Evolutionary conservation across 2,797 vertebrate species (phyloP).

Genomic region (Microctenopoma steveboyesi): DNA sequence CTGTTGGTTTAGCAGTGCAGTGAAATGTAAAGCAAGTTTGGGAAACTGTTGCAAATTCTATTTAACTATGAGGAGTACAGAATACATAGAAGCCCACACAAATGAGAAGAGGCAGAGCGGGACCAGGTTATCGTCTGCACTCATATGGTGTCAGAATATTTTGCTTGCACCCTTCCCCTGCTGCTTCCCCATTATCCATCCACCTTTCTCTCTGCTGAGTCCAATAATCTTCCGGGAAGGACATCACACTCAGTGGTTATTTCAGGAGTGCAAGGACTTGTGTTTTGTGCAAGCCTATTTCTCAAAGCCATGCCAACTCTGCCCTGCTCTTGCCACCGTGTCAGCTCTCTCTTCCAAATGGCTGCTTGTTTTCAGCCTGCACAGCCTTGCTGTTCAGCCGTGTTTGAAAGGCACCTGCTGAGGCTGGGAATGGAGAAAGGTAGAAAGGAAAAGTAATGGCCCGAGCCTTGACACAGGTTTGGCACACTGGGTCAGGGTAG

Average conservation of each 20-base stretch:
- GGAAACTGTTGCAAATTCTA: background rate
- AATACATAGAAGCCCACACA: background rate
- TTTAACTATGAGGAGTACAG: background rate
- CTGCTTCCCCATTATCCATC: background rate
- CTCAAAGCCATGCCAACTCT: slow-evolving; percentile 10
- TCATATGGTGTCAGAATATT: background rate
- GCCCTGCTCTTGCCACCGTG: background rate
- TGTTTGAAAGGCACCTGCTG: slow-evolving; percentile 38
- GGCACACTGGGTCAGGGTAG: slow-evolving; percentile 24
- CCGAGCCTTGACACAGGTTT: slow-evolving; percentile 26
- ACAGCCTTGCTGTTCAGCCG: slow-evolving; percentile 20
- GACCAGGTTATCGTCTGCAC: background rate
- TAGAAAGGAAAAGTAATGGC: slow-evolving; percentile 22
- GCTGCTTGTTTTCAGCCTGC: slow-evolving; percentile 34
- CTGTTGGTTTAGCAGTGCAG: slow-evolving; percentile 1
- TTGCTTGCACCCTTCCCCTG: background rate
- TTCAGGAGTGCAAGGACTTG: background rate
- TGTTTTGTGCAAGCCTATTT: background rate
- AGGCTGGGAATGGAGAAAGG: slow-evolving; percentile 30
- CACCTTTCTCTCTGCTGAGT: background rate
- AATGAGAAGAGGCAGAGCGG: background rate
- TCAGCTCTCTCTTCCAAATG: slow-evolving; percentile 40
- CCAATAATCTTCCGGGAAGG: background rate
- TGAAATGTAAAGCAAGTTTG: slow-evolving; percentile 3
- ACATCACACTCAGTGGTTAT: background rate